Base-by-base conservation (phyloP, 2,888 invertebrate genomes). In the Sinhomidia bicolor region DNA sequence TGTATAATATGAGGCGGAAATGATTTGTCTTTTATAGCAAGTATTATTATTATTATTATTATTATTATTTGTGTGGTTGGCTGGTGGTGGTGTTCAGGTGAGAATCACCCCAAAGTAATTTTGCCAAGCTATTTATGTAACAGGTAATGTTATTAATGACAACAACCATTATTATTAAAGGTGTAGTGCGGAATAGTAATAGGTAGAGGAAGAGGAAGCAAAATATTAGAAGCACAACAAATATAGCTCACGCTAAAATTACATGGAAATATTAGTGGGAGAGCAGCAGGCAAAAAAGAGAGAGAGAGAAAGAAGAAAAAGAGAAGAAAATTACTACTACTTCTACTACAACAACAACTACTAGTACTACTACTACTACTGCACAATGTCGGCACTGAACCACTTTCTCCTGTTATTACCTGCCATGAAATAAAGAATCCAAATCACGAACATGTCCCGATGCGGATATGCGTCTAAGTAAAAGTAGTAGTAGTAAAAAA, bases 351-450 rank as follows among this genome's bases (percentile, higher is more conserved):
- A n/a, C n/a, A n/a, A n/a, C n/a, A n/a, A n/a, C n/a, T n/a, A n/a
- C n/a, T n/a, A n/a, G n/a, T n/a, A n/a, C n/a, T n/a, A n/a, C n/a
- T n/a, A 84, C 74, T 84, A 84, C 79, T 79, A 79, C 74, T 57
- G 74, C 41, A 51, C 32, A 60, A 60, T 29, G 36, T 36, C 74
- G 23, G 76, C 78, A 57, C 71, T 86, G 51, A 79, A 36, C 80
- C 86, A 86, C 86, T 86, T 86, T 86, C 80, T 86, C 60, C 60
- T 51, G 65, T 85, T 79, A 85, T 85, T 85, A 79, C 85, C 85
- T 65, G 65, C 79, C 79, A 78, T 85, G 57, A 62, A 85, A 85
- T 85, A 86, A 86, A 86, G 80, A 81, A 74, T 81, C 86, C 80
- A 71, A 86, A 86, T 86, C 74, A 86, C 86, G 71, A 80, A 71